Evolutionary conservation across 2,888 invertebrate genomes (phyloP).

Genomic region (Tetrapedia diversipes): DNA sequence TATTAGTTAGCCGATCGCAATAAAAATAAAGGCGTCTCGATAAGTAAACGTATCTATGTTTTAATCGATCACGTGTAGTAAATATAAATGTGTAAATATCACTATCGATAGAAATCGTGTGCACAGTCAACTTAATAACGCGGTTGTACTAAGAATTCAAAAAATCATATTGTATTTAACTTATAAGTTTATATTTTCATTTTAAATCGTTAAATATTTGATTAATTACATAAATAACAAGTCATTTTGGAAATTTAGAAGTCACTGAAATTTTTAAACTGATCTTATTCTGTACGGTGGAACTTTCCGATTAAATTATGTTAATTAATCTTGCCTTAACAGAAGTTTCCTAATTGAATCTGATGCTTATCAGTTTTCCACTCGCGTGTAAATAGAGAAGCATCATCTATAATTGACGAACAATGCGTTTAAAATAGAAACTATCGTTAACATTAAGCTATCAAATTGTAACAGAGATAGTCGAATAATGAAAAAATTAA

Average conservation of each 20-base stretch:
- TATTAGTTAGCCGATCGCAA: not conserved
- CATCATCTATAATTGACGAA: not conserved
- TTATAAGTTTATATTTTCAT: too few species aligned
- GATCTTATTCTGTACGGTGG: too few species aligned
- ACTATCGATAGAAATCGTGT: not conserved
- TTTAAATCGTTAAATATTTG: too few species aligned
- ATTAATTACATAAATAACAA: too few species aligned
- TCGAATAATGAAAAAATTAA: not conserved
- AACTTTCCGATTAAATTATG: not conserved
- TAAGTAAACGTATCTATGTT: too few species aligned
- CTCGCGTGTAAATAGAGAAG: not conserved
- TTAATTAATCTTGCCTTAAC: not conserved
- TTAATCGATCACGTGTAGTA: not conserved
- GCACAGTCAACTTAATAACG: too few species aligned
- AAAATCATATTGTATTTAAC: too few species aligned
- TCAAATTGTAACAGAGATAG: not conserved
- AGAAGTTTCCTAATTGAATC: not conserved
- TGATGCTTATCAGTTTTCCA: not conserved
- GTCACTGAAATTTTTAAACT: too few species aligned
- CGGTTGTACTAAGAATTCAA: too few species aligned
- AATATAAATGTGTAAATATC: not conserved
- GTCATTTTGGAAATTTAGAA: too few species aligned
- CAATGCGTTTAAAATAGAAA: not conserved
- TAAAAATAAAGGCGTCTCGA: not conserved
- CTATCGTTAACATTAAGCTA: not conserved